Evolutionary conservation across 2,113 vertebrate genomes (phyloP).

Genomic region (Elgaria multicarinata): DNA sequence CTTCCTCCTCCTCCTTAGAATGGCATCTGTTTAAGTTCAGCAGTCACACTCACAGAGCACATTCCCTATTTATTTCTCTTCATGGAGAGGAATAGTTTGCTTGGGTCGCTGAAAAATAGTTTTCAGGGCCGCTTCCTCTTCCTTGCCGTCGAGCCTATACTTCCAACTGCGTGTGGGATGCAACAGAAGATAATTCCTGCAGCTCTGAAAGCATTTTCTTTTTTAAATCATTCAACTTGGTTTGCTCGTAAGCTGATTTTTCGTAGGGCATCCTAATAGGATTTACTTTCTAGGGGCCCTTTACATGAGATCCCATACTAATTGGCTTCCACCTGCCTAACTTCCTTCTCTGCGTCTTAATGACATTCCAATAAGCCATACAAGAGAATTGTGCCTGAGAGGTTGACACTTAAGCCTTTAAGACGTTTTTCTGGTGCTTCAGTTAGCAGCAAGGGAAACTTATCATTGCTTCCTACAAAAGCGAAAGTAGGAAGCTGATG

Average conservation of each 20-base stretch:
- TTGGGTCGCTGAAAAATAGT: too few relatives aligned
- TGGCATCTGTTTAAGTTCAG: neutral
- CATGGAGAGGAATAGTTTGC: neutral
- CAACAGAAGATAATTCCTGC: fast-evolving
- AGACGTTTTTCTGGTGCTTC: neutral
- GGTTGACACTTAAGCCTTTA: neutral
- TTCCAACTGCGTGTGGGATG: neutral
- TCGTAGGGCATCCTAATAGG: neutral
- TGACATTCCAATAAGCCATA: neutral
- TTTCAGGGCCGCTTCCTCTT: neutral
- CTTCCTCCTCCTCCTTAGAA: neutral
- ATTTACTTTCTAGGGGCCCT: neutral
- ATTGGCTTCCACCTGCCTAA: neutral
- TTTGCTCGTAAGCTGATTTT: neutral
- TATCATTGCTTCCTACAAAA: neutral
- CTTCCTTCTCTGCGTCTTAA: neutral
- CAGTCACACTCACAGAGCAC: neutral
- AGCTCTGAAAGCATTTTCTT: neutral
- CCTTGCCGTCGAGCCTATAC: neutral
- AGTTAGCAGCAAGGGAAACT: too few relatives aligned
- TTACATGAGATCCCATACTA: neutral
- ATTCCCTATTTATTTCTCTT: neutral
- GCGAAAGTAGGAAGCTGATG: neutral
- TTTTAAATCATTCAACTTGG: neutral
- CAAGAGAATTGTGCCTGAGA: neutral